phyloP scores from a whole-genome alignment of 2,888 invertebrate species.

The Eumacrocentrus americanus region DNA sequence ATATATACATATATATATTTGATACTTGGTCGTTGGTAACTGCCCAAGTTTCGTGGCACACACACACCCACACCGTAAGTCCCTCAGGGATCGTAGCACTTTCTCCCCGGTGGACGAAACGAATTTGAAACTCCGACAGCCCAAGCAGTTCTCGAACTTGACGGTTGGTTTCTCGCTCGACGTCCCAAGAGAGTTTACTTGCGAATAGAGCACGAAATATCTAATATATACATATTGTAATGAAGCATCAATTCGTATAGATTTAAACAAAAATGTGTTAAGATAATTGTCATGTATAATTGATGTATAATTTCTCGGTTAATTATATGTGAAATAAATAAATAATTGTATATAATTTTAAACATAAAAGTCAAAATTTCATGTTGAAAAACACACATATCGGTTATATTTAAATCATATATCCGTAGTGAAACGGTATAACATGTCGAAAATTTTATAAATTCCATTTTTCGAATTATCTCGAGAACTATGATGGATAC shows the following conservation, averaged over 20 bases:
- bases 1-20: constrained; percentile 6
- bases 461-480: no score
- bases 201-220: neutral
- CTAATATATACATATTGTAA: neutral
- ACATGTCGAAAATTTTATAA: no score
- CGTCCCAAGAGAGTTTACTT: constrained; percentile 16
- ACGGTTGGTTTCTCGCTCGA: constrained; percentile 21
- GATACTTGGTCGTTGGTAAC: constrained; percentile 17
- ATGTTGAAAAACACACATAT: no score
- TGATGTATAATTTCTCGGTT: no score
- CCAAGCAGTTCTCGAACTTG: constrained; percentile 17
- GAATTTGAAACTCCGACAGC: constrained; percentile 25
- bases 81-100: constrained; percentile 20
- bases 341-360: neutral
- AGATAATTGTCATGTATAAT: no score
- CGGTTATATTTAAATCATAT: no score
- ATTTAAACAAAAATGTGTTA: neutral
- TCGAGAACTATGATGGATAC: no score
- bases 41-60: constrained; percentile 24
- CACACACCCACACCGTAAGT: neutral
- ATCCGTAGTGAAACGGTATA: no score
- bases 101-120: constrained; percentile 22
- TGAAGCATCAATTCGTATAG: neutral
- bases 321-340: no score
- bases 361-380: no score